These are phyloP conservation scores for Bucorvus abyssinicus DNA, from an alignment of 2,797 vertebrate species.

Conservation along the genomic window DNA sequence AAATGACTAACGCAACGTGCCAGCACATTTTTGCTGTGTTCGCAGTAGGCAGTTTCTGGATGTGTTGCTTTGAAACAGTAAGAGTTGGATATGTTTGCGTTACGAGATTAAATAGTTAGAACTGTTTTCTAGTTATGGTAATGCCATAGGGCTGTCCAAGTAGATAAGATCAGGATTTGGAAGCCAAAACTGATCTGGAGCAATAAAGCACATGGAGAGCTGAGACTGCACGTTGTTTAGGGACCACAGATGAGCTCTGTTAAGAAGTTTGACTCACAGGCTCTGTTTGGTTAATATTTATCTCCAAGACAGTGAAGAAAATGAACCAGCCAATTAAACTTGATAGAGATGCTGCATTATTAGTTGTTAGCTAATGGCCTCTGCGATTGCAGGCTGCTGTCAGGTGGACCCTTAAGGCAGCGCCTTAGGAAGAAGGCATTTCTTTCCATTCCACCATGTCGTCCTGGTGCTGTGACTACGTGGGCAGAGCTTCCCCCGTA, in stretches of 20 bases:
- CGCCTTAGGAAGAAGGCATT: not conserved
- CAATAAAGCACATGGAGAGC: not conserved
- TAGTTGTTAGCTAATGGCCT: not conserved
- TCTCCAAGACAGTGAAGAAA: not conserved
- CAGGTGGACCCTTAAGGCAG: not conserved
- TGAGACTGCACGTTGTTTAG: not conserved
- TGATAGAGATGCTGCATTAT: not conserved
- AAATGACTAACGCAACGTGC: rapidly evolving
- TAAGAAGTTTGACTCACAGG: rapidly evolving
- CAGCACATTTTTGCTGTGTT: not conserved
- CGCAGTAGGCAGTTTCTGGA: rapidly evolving
- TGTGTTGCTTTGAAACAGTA: not conserved
- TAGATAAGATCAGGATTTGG: not conserved
- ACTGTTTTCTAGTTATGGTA: not conserved
- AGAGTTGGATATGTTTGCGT: not conserved
- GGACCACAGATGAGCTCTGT: not conserved
- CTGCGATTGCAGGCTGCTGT: not conserved
- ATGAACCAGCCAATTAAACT: not conserved
- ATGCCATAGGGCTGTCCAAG: not conserved
- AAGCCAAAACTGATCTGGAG: not conserved
- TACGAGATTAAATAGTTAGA: not conserved
- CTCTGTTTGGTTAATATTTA: not conserved
- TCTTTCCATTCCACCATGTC: rapidly evolving
- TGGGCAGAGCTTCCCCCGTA: not conserved
- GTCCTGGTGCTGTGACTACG: rapidly evolving